Evolutionary conservation across 1,140 invertebrate genomes (phyloP).

Genomic region (Cepaea nemoralis): DNA sequence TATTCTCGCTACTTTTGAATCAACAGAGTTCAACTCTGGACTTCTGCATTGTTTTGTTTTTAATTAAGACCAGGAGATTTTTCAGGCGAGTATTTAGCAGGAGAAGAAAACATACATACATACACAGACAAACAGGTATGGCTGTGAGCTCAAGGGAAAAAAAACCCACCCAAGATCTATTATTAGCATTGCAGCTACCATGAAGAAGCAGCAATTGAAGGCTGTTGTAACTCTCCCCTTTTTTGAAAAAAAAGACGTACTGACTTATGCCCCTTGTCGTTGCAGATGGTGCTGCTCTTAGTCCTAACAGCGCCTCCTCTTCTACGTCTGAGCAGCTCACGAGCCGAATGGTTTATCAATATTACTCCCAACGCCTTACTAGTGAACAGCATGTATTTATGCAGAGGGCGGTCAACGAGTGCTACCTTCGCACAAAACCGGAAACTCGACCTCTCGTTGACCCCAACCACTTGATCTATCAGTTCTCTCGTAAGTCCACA

Average conservation of each 20-base stretch:
- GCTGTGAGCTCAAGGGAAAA: too few species aligned
- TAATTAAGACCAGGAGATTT: too few species aligned
- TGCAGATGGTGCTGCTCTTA: slow-evolving; percentile 37
- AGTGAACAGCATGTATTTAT: slow-evolving; percentile 67
- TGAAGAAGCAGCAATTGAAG: too few species aligned
- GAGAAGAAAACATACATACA: too few species aligned
- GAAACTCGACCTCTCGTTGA: slow-evolving; percentile 56
- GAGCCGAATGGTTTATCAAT: slow-evolving; percentile 68
- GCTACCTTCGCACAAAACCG: slow-evolving; percentile 61
- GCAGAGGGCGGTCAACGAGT: slow-evolving; percentile 66
- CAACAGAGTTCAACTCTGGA: too few species aligned
- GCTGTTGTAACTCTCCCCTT: not conserved
- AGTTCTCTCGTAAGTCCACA: slow-evolving; percentile 69
- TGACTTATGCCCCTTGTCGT: slow-evolving; percentile 38
- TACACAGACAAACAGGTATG: too few species aligned
- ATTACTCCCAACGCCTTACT: slow-evolving; percentile 67
- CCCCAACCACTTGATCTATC: slow-evolving; percentile 68
- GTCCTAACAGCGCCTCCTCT: slow-evolving; percentile 42
- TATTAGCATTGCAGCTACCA: too few species aligned
- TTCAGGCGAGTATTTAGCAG: too few species aligned
- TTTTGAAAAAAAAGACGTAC: slow-evolving; percentile 20
- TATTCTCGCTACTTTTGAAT: too few species aligned
- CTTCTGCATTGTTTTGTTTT: too few species aligned
- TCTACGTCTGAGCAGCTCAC: slow-evolving; percentile 63
- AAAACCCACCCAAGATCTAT: too few species aligned